Percentiles rank a stretch among this genome's conserved stretches.
Conservation (phyloP, 2,797 vertebrate genomes). For the Galagoides demidoff region DNA sequence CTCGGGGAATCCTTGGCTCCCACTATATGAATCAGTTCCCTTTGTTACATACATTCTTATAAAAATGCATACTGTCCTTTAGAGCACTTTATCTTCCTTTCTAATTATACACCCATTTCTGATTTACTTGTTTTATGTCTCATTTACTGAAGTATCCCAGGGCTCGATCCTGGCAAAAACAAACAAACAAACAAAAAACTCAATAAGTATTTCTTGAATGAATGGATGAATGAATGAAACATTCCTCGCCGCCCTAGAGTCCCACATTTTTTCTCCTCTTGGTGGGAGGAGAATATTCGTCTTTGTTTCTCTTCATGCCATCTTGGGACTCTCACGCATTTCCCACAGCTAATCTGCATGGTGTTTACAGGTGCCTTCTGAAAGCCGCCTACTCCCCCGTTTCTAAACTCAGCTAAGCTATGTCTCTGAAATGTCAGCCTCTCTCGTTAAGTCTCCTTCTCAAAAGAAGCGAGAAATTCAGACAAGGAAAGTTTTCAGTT, state of each 20-base stretch:
- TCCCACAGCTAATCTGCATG: slow-evolving; percentile 79
- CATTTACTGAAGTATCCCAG: background rate
- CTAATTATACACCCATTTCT: background rate
- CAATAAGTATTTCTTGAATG: slow-evolving; percentile 76
- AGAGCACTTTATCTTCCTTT: background rate
- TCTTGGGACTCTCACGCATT: slow-evolving; percentile 80
- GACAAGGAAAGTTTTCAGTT: slow-evolving; percentile 83
- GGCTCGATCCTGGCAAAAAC: background rate
- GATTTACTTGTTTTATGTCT: background rate
- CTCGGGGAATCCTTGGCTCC: background rate
- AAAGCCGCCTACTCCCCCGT: slow-evolving; percentile 64
- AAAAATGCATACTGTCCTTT: background rate
- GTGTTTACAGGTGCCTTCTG: slow-evolving; percentile 81
- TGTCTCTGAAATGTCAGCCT: slow-evolving; percentile 82
- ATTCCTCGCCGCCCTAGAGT: slow-evolving; percentile 68
- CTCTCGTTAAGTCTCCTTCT: slow-evolving; percentile 73
- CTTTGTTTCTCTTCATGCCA: slow-evolving; percentile 77
- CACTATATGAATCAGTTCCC: background rate
- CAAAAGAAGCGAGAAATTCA: slow-evolving; percentile 77
- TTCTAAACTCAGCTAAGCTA: slow-evolving; percentile 77
- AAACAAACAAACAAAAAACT: slow-evolving; percentile 32
- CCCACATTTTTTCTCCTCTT: slow-evolving; percentile 58
- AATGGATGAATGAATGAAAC: slow-evolving; percentile 80
- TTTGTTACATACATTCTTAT: background rate
- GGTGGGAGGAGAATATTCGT: slow-evolving; percentile 72